Base-by-base conservation (phyloP, 2,888 invertebrate species). In the Vandiemenella viatica region DNA sequence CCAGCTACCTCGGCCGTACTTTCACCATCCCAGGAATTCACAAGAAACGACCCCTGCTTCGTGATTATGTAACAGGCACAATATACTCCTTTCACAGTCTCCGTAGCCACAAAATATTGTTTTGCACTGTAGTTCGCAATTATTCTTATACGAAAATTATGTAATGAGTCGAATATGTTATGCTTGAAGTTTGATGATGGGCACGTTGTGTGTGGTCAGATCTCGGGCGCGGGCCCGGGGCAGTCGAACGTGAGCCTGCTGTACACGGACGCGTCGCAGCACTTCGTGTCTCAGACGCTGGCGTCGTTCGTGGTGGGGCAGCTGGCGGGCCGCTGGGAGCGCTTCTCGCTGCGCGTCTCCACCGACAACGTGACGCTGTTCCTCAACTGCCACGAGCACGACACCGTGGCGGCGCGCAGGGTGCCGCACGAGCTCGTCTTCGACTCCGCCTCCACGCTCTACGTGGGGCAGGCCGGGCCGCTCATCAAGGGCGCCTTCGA, bases 381-480 rank as follows among this genome's bases (percentile, higher is more conserved):
- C 65, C 73, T 86, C 60, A 89, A 93, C 65, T 96, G 96, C 65
- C 77, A 83, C 58, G 79, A 85, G 62, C 80, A 79, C 62, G 83
- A 83, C 47, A 77, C 78, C 15, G 76, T 80, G 17, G 63, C 69
- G 17, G 77, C 83, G 44, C 79, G 76, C 58, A 71, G 88, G 54
- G 78, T 80, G 48, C 88, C 90, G 0, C 65, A 76, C 57, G 85
- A 87, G 61, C 68, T 95, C 61, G 76, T 81, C 22, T 92, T 96
- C 65, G 91, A 92, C 66, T 86, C 90, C 0, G 92, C 95, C 1
- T 92, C 93, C 2, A 90, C 89, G 1, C 70, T 96, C 37, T 96
- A 93, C 66, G 80, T 96, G 43, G 96, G 87, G 0, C 91, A 93
- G 65, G 93, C 90, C 21, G 96, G 95, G 0, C 83, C 90, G 0